Evolutionary conservation across 2,797 vertebrate species (phyloP).

Genomic region (Euthynnus affinis): DNA sequence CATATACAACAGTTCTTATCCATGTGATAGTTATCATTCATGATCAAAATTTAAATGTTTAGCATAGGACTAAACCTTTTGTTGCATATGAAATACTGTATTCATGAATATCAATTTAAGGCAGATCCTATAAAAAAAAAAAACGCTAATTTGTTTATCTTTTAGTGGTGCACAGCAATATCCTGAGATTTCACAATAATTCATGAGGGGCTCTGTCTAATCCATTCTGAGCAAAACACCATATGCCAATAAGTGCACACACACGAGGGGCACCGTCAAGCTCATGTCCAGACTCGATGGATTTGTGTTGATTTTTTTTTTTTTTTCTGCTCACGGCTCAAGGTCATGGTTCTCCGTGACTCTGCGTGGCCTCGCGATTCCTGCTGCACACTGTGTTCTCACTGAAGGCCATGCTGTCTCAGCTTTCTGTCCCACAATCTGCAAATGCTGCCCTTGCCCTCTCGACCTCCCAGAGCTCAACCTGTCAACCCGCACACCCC

Average conservation of each 20-base stretch:
- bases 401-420: conserved; percentile 81
- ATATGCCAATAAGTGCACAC: conserved; percentile 54
- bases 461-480: conserved; percentile 75
- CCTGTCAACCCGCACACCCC: conserved; percentile 70
- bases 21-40: conserved; percentile 46
- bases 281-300: conserved; percentile 39
- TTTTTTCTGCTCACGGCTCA: conserved; percentile 60
- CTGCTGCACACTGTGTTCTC: conserved; percentile 64
- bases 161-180: conserved; percentile 39
- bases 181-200: conserved; percentile 59
- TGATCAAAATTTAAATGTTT: conserved; percentile 55
- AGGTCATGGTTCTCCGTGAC: conserved; percentile 68
- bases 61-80: conserved; percentile 49
- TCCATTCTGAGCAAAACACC: conserved; percentile 64
- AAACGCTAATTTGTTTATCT: conserved; percentile 63
- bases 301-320: conserved; percentile 50
- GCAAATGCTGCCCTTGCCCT: conserved; percentile 76
- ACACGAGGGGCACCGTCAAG: conserved; percentile 1
- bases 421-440: conserved; percentile 79
- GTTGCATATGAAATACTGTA: conserved; percentile 60
- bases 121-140: conserved; percentile 17
- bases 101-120: conserved; percentile 71
- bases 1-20: conserved; percentile 12
- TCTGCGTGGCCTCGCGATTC: conserved; percentile 57
- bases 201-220: conserved; percentile 58